Conservation (phyloP, 2,888 invertebrate genomes). For the Amphipyra tragopoginis region DNA sequence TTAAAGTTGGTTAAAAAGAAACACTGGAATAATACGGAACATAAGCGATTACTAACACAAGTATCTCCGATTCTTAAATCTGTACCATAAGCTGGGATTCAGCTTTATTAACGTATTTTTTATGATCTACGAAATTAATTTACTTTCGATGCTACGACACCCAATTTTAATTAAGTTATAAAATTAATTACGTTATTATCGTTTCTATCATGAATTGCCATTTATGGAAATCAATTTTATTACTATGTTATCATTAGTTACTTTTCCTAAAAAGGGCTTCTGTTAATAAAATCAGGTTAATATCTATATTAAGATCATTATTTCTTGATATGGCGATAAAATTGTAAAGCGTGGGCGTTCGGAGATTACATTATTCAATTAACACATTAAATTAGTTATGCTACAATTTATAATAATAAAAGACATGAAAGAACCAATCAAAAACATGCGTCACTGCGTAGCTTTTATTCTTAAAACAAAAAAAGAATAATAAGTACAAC, state of each 20-base stretch:
- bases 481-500: background rate
- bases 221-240: constrained; percentile 1
- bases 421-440: background rate
- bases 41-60: no score
- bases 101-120: no score
- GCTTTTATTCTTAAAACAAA: background rate
- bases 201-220: background rate
- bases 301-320: constrained; percentile 29
- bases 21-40: no score
- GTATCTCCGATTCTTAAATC: no score
- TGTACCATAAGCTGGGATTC: no score
- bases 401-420: background rate
- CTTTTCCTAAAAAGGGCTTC: constrained; percentile 13
- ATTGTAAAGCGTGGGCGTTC: constrained; percentile 24
- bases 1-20: no score
- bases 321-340: constrained; percentile 21
- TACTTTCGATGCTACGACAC: background rate
- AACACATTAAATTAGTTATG: constrained; percentile 1
- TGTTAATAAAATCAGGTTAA: constrained; percentile 30
- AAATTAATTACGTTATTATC: constrained; percentile 6
- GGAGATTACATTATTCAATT: constrained; percentile 22
- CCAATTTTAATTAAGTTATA: constrained; percentile 22
- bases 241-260: background rate
- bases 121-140: background rate
- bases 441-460: background rate